Percentiles rank a stretch among this genome's conserved stretches.
Conservation (phyloP, 2,888 invertebrate species). For the Emesis russula region DNA sequence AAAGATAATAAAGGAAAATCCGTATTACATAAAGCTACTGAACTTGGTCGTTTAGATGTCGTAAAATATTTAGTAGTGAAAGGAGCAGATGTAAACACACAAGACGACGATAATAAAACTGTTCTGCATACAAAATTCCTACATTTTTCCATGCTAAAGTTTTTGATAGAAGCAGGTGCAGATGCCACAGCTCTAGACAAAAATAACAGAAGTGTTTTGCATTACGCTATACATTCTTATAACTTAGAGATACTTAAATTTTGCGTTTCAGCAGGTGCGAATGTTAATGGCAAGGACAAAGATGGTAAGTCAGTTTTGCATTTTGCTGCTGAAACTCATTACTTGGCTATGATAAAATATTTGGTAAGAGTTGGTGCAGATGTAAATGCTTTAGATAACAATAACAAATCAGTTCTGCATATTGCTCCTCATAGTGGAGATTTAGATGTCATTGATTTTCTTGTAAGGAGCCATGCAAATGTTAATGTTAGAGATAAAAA, state of each 20-base stretch:
- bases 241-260: not conserved
- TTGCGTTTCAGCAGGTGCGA: not conserved
- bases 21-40: slow-evolving; percentile 9
- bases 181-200: not conserved
- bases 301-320: slow-evolving; percentile 74
- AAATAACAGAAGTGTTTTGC: not conserved
- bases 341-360: not conserved
- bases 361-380: slow-evolving; percentile 1
- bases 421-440: slow-evolving; percentile 6
- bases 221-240: not conserved
- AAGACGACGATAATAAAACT: not conserved
- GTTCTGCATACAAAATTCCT: not conserved
- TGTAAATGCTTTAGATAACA: not conserved
- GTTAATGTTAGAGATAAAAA: slow-evolving; percentile 49
- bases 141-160: not conserved
- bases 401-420: slow-evolving; percentile 44
- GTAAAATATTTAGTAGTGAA: not conserved
- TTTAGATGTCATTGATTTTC: not conserved
- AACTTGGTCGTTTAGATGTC: not conserved
- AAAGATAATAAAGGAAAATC: not conserved
- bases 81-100: not conserved
- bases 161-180: not conserved
- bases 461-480: not conserved
- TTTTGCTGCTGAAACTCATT: not conserved
- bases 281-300: slow-evolving; percentile 39